These are phyloP conservation scores for Silurus meridionalis DNA, from an alignment of 2,113 vertebrate species.

Conservation along the genomic window DNA sequence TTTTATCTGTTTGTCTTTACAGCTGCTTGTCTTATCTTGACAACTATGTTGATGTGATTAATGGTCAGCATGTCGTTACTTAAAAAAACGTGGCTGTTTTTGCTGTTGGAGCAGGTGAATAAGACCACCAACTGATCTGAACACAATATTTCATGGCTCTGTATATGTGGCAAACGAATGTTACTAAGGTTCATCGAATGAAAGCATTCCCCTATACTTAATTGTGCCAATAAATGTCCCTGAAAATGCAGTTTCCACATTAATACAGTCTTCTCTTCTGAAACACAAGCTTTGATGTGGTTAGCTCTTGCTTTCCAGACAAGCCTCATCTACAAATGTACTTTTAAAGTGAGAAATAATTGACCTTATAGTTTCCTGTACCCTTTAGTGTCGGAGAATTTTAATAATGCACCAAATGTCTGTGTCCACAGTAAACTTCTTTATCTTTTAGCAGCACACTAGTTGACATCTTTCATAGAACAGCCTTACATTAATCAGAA, in stretches of 20 bases:
- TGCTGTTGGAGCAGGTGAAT: background rate
- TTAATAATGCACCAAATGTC: conserved; percentile 59
- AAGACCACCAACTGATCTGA: background rate
- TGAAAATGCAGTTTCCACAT: conserved; percentile 37
- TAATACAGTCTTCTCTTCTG: conserved; percentile 27
- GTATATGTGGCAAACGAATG: background rate
- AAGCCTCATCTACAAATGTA: background rate
- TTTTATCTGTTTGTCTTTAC: conserved; percentile 51
- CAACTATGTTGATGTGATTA: conserved; percentile 40
- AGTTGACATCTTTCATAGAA: background rate
- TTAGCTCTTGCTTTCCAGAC: conserved; percentile 6
- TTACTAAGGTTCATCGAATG: background rate
- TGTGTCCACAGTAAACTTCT: background rate
- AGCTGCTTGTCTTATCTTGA: conserved; percentile 51
- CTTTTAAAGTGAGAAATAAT: background rate
- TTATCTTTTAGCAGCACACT: background rate
- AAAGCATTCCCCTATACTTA: conserved; percentile 44
- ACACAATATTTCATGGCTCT: too few species aligned
- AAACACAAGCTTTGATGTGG: background rate
- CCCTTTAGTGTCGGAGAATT: conserved; percentile 22
- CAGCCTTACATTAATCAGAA: too few species aligned
- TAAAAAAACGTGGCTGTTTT: conserved; percentile 4
- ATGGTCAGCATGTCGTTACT: conserved; percentile 39
- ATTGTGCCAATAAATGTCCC: conserved; percentile 63
- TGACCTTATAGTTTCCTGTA: background rate